phyloP scores from a whole-genome alignment of 2,888 invertebrate species.

The Hecatera dysodea region DNA sequence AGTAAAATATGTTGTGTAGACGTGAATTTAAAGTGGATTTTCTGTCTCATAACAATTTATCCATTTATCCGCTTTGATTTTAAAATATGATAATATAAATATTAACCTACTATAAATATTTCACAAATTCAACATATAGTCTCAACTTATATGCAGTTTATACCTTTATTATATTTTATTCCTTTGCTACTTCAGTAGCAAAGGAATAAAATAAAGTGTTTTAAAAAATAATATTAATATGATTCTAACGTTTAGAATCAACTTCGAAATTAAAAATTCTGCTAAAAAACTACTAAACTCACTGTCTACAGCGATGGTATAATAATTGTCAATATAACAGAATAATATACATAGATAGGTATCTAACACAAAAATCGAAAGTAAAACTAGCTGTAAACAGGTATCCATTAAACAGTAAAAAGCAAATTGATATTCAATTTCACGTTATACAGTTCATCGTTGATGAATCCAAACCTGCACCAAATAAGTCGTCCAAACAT shows the following conservation, averaged over 20 bases:
- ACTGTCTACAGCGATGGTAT: background rate
- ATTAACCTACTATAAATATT: constrained; percentile 6
- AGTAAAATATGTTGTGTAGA: constrained; percentile 45
- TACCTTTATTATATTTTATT: no score
- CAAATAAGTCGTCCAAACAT: constrained; percentile 49
- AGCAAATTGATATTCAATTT: constrained; percentile 21
- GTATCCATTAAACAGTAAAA: constrained; percentile 16
- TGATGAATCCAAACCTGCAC: constrained; percentile 41
- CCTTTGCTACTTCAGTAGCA: no score
- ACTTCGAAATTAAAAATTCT: background rate
- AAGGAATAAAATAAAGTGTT: background rate
- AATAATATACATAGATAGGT: no score
- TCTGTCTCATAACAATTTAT: constrained; percentile 30
- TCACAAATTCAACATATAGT: constrained; percentile 4
- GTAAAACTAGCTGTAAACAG: background rate
- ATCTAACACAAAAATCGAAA: constrained; percentile 8
- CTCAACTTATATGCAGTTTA: background rate
- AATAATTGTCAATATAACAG: background rate
- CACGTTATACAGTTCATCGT: constrained; percentile 11
- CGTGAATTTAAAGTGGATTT: constrained; percentile 39
- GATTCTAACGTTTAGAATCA: background rate
- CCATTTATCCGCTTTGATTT: constrained; percentile 34
- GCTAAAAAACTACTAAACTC: no score
- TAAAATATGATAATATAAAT: constrained; percentile 26
- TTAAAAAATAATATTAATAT: no score